phyloP scores from a whole-genome alignment of 2,797 vertebrate genomes.

The Spinibarbus caldwelli region DNA sequence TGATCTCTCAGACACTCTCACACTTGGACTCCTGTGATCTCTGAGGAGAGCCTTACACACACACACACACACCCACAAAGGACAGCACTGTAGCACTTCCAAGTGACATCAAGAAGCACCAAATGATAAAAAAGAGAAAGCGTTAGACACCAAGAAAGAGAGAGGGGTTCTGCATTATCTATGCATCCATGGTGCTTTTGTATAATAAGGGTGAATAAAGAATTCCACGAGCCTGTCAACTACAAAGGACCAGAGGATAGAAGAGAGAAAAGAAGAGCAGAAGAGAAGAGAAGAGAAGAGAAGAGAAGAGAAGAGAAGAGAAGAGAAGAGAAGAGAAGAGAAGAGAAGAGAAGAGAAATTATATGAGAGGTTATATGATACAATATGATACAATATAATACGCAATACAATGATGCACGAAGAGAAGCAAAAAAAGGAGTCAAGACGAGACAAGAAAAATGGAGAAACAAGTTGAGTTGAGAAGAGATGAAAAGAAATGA shows the following conservation, averaged over 20 bases:
- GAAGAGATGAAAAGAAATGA: too few species aligned
- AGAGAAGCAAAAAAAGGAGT: not conserved
- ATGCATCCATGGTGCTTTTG: conserved; percentile 22
- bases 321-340: not conserved
- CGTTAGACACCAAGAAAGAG: conserved; percentile 16
- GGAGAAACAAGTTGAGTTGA: not conserved
- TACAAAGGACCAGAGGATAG: conserved; percentile 26
- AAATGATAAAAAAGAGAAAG: conserved; percentile 37
- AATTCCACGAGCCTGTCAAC: conserved; percentile 25
- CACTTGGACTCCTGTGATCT: conserved; percentile 60
- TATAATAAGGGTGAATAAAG: conserved; percentile 32
- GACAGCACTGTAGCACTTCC: conserved; percentile 36
- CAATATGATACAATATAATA: too few species aligned
- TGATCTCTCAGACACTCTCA: conserved; percentile 57
- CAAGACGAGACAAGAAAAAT: not conserved
- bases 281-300: too few species aligned
- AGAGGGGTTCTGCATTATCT: conserved; percentile 30
- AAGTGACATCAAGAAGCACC: conserved; percentile 44
- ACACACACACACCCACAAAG: conserved; percentile 27
- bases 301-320: not conserved
- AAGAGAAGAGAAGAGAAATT: not conserved
- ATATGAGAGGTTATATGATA: not conserved
- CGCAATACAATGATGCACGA: not conserved
- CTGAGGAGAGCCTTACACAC: conserved; percentile 38
- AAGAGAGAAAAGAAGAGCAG: too few species aligned